Conservation (phyloP, 2,797 vertebrate species). For the Picus viridis region DNA sequence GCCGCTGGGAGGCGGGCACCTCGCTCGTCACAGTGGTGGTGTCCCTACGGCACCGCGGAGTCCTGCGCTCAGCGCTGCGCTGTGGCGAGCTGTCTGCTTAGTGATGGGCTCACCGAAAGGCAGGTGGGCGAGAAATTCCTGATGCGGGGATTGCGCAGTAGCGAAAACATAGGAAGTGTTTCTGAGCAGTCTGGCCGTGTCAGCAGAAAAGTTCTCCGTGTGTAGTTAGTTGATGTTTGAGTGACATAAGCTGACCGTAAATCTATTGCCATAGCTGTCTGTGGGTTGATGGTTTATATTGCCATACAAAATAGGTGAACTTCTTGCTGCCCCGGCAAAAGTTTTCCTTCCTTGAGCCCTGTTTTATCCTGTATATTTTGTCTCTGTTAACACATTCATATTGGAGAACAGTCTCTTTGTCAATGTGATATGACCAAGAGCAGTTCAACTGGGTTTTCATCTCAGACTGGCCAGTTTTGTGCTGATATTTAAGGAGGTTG, state of each 20-base stretch:
- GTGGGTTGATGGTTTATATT: neutral
- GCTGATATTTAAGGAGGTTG: no score
- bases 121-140: neutral
- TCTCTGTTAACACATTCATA: no score
- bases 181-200: neutral
- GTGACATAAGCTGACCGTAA: fast-evolving
- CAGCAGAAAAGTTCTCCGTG: neutral
- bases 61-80: fast-evolving
- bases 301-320: neutral
- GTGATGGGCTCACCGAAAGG: neutral
- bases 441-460: no score
- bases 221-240: neutral
- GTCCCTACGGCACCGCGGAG: fast-evolving
- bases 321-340: neutral
- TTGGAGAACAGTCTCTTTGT: no score
- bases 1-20: neutral
- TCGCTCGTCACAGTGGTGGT: fast-evolving
- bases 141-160: fast-evolving
- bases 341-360: no score
- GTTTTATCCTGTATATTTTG: no score
- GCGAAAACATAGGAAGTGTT: fast-evolving
- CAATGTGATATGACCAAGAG: no score
- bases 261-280: fast-evolving
- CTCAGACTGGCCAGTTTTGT: no score
- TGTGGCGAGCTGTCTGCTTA: fast-evolving